These are phyloP conservation scores for Embidobia sp. DNA, from an alignment of 2,888 invertebrate genomes.

Conservation along the genomic window DNA sequence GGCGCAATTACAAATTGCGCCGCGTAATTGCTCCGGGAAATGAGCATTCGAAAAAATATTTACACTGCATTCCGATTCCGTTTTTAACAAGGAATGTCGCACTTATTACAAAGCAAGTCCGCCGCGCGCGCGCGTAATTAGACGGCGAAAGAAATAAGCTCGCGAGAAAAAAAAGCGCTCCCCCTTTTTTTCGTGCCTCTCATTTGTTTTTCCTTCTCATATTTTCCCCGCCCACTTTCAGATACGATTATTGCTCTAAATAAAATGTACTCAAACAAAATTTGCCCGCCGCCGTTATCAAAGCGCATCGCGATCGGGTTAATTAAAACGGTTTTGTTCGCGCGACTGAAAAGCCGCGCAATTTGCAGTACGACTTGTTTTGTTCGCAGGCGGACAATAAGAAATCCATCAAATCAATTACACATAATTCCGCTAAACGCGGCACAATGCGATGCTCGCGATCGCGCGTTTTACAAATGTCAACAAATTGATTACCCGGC, in stretches of 20 bases:
- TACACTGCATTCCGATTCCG: slow-evolving; percentile 27
- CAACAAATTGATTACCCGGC: slow-evolving; percentile 64
- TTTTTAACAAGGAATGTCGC: slow-evolving; percentile 51
- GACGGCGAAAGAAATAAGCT: slow-evolving; percentile 48
- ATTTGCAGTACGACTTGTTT: slow-evolving; percentile 25
- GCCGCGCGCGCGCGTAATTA: slow-evolving; percentile 43
- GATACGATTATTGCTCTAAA: slow-evolving; percentile 16
- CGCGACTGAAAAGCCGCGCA: slow-evolving; percentile 35
- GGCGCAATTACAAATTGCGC: slow-evolving; percentile 18
- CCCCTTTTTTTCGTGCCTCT: slow-evolving; percentile 1
- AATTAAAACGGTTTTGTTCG: slow-evolving; percentile 45
- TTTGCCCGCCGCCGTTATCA: slow-evolving; percentile 34
- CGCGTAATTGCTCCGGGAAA: slow-evolving; percentile 26
- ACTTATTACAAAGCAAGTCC: slow-evolving; percentile 57
- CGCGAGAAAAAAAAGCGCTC: slow-evolving; percentile 3
- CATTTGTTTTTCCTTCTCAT: neutral
- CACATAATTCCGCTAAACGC: slow-evolving; percentile 47
- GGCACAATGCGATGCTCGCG: slow-evolving; percentile 31
- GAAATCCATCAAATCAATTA: slow-evolving; percentile 53
- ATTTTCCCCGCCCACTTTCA: neutral
- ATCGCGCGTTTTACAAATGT: slow-evolving; percentile 56
- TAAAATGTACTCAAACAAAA: slow-evolving; percentile 22
- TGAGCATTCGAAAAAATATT: slow-evolving; percentile 48
- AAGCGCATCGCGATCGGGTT: slow-evolving; percentile 25
- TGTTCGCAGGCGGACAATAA: slow-evolving; percentile 46